phyloP scores from a whole-genome alignment of 2,113 vertebrate genomes.

The Paramisgurnus dabryanus region DNA sequence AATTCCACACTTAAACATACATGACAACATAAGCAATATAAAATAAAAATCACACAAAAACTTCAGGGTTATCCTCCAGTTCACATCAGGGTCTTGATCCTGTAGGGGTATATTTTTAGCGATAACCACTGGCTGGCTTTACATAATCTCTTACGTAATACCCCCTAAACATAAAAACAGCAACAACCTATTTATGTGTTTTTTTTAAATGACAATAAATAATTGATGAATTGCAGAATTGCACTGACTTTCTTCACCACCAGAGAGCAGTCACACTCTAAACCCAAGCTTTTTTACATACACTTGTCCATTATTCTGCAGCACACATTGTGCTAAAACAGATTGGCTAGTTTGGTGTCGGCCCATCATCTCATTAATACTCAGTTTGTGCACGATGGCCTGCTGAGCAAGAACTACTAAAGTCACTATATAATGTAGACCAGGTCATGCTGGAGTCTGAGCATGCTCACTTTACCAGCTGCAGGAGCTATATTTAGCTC shows the following conservation, averaged over 20 bases:
- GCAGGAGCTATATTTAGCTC: conserved; percentile 73
- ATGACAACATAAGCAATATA: too few species aligned
- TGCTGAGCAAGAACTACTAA: conserved; percentile 35
- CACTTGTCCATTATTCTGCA: background rate
- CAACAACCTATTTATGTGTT: too few species aligned
- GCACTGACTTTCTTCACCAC: conserved; percentile 4
- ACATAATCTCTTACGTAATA: too few species aligned
- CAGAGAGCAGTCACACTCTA: conserved; percentile 19
- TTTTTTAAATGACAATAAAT: too few species aligned
- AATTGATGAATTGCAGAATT: background rate
- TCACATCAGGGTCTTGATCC: too few species aligned
- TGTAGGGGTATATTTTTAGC: too few species aligned
- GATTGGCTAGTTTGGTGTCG: conserved; percentile 6
- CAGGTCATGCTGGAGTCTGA: conserved; percentile 50
- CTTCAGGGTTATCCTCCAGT: too few species aligned
- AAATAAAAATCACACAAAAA: too few species aligned
- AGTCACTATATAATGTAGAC: conserved; percentile 23
- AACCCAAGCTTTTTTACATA: background rate
- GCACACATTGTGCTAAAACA: background rate
- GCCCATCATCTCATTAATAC: conserved; percentile 9
- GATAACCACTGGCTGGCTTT: too few species aligned
- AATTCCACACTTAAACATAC: too few species aligned
- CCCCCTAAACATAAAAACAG: too few species aligned
- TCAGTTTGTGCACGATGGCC: background rate
- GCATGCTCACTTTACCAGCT: conserved; percentile 58